Conservation (phyloP, 2,888 invertebrate genomes). For the Caenorhabditis auriculariae region DNA sequence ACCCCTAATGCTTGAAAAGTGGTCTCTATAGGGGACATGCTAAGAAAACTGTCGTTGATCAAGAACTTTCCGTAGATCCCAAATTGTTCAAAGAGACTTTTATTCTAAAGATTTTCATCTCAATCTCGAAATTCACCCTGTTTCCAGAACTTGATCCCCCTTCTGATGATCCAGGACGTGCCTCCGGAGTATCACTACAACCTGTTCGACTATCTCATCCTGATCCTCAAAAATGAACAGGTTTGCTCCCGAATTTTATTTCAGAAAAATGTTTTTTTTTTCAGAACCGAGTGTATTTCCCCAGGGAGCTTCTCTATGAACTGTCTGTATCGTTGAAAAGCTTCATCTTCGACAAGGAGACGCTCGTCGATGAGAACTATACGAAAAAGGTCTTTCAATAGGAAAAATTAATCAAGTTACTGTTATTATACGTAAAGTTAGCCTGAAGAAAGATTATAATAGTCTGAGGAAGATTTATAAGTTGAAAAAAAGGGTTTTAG, state of each 20-base stretch:
- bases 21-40: too few relatives aligned
- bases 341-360: conserved; percentile 17
- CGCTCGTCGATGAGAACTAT: conserved; percentile 11
- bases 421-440: background rate
- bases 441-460: too few relatives aligned
- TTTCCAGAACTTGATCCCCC: conserved; percentile 20
- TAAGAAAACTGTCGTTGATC: too few relatives aligned
- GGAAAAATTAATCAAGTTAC: background rate
- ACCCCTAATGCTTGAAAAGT: too few relatives aligned
- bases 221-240: conserved; percentile 24
- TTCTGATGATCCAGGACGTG: conserved; percentile 30
- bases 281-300: conserved; percentile 15
- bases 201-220: conserved; percentile 27
- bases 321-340: conserved; percentile 18
- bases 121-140: too few relatives aligned
- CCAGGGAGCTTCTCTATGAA: conserved; percentile 19
- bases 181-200: conserved; percentile 32
- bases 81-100: too few relatives aligned
- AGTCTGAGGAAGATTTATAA: too few relatives aligned
- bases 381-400: conserved; percentile 8
- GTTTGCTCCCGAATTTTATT: background rate
- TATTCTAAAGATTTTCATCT: too few relatives aligned
- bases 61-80: too few relatives aligned
- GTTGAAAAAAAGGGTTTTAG: too few relatives aligned
- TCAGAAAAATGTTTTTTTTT: background rate